These are phyloP conservation scores for Heliconius himera DNA, from an alignment of 1,140 invertebrate genomes.

Conservation along the genomic window DNA sequence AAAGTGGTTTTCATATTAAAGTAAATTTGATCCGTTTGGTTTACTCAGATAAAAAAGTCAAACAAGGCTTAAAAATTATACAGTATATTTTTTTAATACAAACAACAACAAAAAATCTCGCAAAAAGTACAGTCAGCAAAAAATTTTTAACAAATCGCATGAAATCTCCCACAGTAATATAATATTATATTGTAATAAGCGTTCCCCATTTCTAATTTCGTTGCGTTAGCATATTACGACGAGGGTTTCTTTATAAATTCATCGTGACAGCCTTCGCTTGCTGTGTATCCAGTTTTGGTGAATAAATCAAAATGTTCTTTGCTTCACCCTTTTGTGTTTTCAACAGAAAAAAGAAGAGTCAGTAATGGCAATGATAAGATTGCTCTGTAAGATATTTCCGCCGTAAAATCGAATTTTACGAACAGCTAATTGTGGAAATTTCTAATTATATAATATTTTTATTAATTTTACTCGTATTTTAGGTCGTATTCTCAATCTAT, in stretches of 20 bases:
- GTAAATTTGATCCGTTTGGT: no score
- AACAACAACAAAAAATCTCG: background rate
- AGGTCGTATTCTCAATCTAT: no score
- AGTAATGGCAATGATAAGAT: slow-evolving; percentile 1
- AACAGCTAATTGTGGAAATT: background rate
- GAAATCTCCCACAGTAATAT: background rate
- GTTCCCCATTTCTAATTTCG: background rate
- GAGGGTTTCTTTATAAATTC: slow-evolving; percentile 21
- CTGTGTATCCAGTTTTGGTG: slow-evolving; percentile 19
- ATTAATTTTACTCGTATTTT: no score
- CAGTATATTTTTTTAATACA: background rate
- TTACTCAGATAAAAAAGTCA: background rate
- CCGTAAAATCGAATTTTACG: background rate
- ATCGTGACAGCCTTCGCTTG: slow-evolving; percentile 18
- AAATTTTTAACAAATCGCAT: background rate
- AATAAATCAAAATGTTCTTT: slow-evolving; percentile 16
- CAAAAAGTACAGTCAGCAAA: background rate
- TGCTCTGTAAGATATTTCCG: background rate
- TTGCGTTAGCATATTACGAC: slow-evolving; percentile 7
- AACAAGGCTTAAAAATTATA: background rate
- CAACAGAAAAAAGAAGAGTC: slow-evolving; percentile 4
- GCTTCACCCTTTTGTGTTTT: slow-evolving; percentile 4
- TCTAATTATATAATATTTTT: background rate
- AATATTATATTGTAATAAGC: background rate
- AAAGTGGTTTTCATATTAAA: background rate